Evolutionary conservation across 2,888 invertebrate genomes (phyloP), one percentile per base, ranked within the genome.

Genomic region (Mimachlamys varia): DNA sequence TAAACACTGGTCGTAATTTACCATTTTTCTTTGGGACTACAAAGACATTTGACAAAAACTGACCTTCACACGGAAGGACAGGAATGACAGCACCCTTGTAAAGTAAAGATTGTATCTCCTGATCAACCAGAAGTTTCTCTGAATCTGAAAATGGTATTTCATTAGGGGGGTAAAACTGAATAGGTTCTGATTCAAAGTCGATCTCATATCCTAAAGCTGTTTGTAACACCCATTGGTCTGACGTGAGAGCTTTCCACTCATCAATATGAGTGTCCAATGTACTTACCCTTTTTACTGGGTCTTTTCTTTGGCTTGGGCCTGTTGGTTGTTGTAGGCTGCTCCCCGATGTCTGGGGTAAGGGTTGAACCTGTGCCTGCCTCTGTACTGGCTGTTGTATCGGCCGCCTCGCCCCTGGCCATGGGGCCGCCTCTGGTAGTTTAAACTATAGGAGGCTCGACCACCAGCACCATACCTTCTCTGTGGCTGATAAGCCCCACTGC

Each of bases 21-120:
- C 89, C 90, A 90, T 91, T 50, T 53, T 89, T 90, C 88, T 90
- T 89, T 22, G 89, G 88, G 19, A 90, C 90, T 38, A 90, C 27
- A 88, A n/a, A n/a, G n/a, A n/a, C n/a, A n/a, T n/a, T n/a, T n/a
- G n/a, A n/a, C n/a, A n/a, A n/a, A n/a, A n/a, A n/a, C n/a, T n/a
- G 55, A 62, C 88, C 50, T 37, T n/a, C 44, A 17, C 37, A 13
- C 76, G 58, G n/a, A 37, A 38, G 10, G 33, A 76, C 50, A 19
- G 76, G n/a, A 44, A 87, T 37, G 62, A 87, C 62, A 3, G 89
- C 88, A 22, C 87, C 88, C 37, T 92, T 89, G 55, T 53, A 58
- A 44, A 58, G 0, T 22, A 89, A 88, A 49, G 38, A 17, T 27
- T 89, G 27, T 88, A 88, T 87, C 38, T 90, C 89, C 44, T 90